These are phyloP conservation scores for Corythoichthys intestinalis DNA, from an alignment of 2,113 vertebrate genomes.

Conservation along the genomic window DNA sequence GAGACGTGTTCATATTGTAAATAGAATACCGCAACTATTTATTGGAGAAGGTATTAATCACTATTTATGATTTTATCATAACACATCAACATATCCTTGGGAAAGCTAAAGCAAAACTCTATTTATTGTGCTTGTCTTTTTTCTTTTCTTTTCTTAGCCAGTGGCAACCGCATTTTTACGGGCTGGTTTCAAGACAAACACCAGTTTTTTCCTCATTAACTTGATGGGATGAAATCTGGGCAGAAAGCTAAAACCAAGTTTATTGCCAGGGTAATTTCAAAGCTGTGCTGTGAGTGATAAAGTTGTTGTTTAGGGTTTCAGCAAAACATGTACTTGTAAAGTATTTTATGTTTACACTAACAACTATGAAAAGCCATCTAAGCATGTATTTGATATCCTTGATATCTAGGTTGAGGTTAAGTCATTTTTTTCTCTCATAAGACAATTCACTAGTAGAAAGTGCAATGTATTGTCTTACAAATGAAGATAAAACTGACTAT, in stretches of 20 bases:
- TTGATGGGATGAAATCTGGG: constrained; percentile 34
- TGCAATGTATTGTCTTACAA: neutral
- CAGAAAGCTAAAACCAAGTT: constrained; percentile 39
- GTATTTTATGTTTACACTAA: constrained; percentile 11
- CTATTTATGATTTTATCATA: constrained; percentile 82
- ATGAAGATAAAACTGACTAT: no score
- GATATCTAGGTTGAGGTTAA: neutral
- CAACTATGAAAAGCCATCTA: neutral
- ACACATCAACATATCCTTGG: constrained; percentile 59
- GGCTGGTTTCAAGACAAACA: constrained; percentile 18
- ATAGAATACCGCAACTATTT: constrained; percentile 87
- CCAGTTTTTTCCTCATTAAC: constrained; percentile 11
- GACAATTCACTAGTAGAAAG: neutral
- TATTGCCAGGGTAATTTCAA: constrained; percentile 24
- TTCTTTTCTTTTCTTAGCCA: constrained; percentile 45
- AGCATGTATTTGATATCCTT: neutral
- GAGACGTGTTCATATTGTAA: constrained; percentile 85
- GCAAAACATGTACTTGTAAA: constrained; percentile 34
- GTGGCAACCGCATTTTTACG: constrained; percentile 35
- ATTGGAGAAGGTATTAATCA: constrained; percentile 81
- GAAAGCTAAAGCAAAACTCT: constrained; percentile 52
- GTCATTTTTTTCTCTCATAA: neutral
- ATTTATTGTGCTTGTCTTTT: constrained; percentile 74
- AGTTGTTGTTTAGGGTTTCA: constrained; percentile 45
- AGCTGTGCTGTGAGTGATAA: constrained; percentile 33